A percentile compares a stretch with the other conserved stretches of the same genome.
Conservation (phyloP, 2,888 invertebrate species). For the Pristionchus maxplancki region DNA sequence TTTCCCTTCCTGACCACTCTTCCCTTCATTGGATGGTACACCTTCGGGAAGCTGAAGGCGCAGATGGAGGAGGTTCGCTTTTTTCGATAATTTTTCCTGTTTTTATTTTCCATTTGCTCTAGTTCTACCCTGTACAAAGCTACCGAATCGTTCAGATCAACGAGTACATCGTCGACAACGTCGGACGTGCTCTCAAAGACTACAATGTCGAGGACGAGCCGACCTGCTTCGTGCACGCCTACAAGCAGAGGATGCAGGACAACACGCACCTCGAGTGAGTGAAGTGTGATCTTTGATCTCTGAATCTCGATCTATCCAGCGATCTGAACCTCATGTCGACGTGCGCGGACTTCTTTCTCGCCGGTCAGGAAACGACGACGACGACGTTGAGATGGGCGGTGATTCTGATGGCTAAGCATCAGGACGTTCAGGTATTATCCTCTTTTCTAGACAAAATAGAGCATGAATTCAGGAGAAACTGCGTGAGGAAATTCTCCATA, state of each 20-base stretch:
- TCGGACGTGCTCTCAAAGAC: neutral
- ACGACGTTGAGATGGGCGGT: neutral
- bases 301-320: neutral
- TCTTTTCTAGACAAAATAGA: neutral
- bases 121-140: neutral
- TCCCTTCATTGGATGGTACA: neutral
- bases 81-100: no score
- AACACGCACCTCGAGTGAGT: neutral
- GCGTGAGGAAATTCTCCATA: neutral
- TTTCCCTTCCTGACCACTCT: neutral
- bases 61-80: neutral
- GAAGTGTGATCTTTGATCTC: neutral
- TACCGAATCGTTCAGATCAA: slow-evolving; percentile 2
- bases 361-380: neutral
- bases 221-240: slow-evolving; percentile 1
- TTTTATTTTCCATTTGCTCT: neutral
- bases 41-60: neutral
- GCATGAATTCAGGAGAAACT: neutral
- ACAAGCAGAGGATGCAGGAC: neutral
- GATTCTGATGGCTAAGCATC: neutral
- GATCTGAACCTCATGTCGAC: neutral
- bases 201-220: neutral
- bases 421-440: neutral
- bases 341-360: neutral
- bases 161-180: neutral